Base-by-base conservation (phyloP, 2,113 vertebrate genomes). In the Platanista minor region DNA sequence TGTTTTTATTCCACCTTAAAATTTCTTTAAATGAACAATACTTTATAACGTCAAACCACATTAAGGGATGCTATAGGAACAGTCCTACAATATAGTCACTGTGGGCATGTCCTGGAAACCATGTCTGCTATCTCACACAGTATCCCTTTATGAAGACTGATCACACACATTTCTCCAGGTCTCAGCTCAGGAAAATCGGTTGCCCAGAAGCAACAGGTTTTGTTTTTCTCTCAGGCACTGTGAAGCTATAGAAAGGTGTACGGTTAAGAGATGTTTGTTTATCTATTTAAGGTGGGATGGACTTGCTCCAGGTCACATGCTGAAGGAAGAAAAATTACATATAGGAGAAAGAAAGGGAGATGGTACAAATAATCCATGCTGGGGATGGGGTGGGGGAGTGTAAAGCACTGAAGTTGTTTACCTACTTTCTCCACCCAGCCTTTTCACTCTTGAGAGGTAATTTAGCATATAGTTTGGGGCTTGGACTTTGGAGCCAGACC, bases 1-100 rank as follows among this genome's bases (percentile, higher is more conserved):
- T 81, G 64, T 62, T 95, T 90, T 81, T 12, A 89, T 91, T 36
- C 11, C 29, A 72, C 11, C 46, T 91, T 96, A 82, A 95, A 94
- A 95, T 33, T 77, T 1, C 20, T 77, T 95, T 87, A 62, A 94
- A 61, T 86, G 36, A 93, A 57, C 2, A 78, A 23, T 12, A 36
- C 81, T 89, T 81, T 92, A 66, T 87, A 75, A 46, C 52, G 69
- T 81, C 49, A 64, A 6, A 66, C 43, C 52, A 85, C 31, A 93
- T 67, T 54, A 90, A 93, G 23, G 41, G 17, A 66, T 17, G 6
- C 23, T 75, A n/a, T 23, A 94, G 52, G 18, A 77, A 71, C 18
- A 57, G 33, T 41, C 33, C 43, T 75, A 52, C 6, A 54, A 29
- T 54, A 59, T 29, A 23, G 25, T 62, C 43, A 46, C 43, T 41